Base-by-base conservation (phyloP, 2,888 invertebrate genomes). In the Torymus aiolomorphi region DNA sequence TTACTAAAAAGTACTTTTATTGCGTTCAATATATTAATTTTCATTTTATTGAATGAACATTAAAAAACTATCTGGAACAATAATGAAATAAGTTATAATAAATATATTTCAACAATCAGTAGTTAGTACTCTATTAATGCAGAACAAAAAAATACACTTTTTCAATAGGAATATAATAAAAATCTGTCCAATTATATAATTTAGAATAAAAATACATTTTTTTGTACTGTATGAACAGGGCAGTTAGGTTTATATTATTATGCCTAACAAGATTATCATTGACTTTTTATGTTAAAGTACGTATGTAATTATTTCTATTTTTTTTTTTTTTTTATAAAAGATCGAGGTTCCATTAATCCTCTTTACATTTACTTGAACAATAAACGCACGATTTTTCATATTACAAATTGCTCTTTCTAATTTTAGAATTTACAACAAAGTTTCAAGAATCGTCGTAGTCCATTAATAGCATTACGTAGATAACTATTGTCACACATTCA, bases 201-300 rank as follows among this genome's bases (percentile, higher is more conserved):
- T 71, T 75, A 67, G 61, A 73, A 51, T 49, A 80, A 65, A 71
- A 63, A 66, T 80, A 73, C 69, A 65, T 72, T 65, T 76, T 20
- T 54, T 69, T 80, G 69, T 74, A 73, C 73, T 80, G 51, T 74
- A 14, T 63, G 57, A 77, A 66, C 61, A 78, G 74, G 77, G 61
- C 61, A 75, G 54, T 76, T 65, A 59, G 31, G 57, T 72, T 59
- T 57, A 5, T n/a, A n/a, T n/a, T 20, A 51, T 78, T 14, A 52
- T 71, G 20, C 59, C 70, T 79, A 75, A 65, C 66, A 72, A 76
- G 51, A 63, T 72, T 75, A 63, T 78, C 57, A 74, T 69, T 63
- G 62, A 59, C n/a, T 67, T 69, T 42, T 67, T 63, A 31, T 72
- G 31, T 80, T 67, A 66, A 76, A 63, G 59, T 63, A 71, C 71